Conservation (phyloP, 1,140 invertebrate species). For the Proctacanthus coquilletti region DNA sequence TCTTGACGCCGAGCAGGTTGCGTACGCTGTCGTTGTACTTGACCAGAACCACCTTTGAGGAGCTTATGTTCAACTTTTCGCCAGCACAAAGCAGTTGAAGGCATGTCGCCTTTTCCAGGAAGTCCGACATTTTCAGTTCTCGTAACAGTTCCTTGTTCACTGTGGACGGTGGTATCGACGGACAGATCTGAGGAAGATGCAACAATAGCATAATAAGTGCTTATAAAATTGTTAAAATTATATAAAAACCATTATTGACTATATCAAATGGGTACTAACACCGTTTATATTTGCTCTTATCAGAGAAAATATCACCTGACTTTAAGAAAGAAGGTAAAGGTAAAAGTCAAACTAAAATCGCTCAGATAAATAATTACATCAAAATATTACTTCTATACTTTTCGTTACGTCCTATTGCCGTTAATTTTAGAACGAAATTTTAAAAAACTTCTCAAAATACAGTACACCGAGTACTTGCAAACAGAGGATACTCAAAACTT, state of each 20-base stretch:
- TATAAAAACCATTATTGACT: not conserved
- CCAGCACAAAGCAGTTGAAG: slow-evolving; percentile 58
- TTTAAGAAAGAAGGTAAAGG: too few species aligned
- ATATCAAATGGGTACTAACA: too few species aligned
- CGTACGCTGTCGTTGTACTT: slow-evolving; percentile 61
- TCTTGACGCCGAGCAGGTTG: slow-evolving; percentile 28
- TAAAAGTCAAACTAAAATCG: too few species aligned
- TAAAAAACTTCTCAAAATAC: too few species aligned
- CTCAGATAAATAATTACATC: too few species aligned
- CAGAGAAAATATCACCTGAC: too few species aligned
- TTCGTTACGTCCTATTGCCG: too few species aligned
- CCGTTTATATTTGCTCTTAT: too few species aligned
- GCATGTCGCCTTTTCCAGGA: slow-evolving; percentile 60
- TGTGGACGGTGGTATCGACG: slow-evolving; percentile 26
- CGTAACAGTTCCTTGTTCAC: slow-evolving; percentile 43
- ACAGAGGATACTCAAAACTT: too few species aligned
- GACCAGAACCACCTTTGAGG: slow-evolving; percentile 65
- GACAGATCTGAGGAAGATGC: slow-evolving; percentile 14
- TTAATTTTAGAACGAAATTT: too few species aligned
- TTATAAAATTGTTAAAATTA: not conserved
- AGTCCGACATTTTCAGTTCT: slow-evolving; percentile 59
- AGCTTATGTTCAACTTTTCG: slow-evolving; percentile 58
- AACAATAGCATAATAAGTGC: not conserved
- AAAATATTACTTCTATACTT: too few species aligned
- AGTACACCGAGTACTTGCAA: too few species aligned